phyloP scores from a whole-genome alignment of 2,797 vertebrate genomes.

The Limnodromus scolopaceus region DNA sequence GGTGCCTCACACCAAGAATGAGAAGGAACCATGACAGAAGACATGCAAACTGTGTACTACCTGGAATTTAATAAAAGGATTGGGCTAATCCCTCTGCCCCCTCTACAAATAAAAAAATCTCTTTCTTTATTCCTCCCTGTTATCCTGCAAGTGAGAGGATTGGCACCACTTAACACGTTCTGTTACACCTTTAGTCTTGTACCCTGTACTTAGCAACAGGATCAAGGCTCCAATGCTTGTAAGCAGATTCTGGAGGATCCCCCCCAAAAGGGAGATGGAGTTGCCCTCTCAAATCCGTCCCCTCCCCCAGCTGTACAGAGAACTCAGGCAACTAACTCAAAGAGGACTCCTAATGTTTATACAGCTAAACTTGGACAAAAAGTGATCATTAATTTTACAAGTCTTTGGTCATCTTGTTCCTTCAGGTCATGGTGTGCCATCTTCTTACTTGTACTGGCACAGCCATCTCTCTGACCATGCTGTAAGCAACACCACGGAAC shows the following conservation, averaged over 20 bases:
- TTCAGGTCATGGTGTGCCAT: background rate
- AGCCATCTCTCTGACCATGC: background rate
- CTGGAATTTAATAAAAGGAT: background rate
- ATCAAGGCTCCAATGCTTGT: background rate
- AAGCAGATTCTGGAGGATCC: background rate
- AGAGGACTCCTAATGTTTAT: background rate
- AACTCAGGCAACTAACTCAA: background rate
- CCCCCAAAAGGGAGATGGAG: background rate
- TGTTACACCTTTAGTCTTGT: background rate
- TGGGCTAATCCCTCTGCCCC: background rate
- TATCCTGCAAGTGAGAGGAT: background rate
- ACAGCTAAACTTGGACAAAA: background rate
- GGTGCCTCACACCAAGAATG: rapidly evolving
- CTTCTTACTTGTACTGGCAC: background rate
- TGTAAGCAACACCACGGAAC: background rate
- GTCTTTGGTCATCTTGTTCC: background rate
- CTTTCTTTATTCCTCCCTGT: background rate
- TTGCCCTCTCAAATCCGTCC: background rate
- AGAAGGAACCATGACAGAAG: background rate
- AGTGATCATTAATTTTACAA: background rate
- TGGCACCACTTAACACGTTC: background rate
- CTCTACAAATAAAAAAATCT: background rate
- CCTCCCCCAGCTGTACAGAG: background rate
- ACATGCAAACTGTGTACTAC: background rate
- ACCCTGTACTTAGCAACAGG: background rate